These are phyloP conservation scores for Acanthurus lineatus DNA, from an alignment of 2,797 vertebrate species.

Conservation along the genomic window DNA sequence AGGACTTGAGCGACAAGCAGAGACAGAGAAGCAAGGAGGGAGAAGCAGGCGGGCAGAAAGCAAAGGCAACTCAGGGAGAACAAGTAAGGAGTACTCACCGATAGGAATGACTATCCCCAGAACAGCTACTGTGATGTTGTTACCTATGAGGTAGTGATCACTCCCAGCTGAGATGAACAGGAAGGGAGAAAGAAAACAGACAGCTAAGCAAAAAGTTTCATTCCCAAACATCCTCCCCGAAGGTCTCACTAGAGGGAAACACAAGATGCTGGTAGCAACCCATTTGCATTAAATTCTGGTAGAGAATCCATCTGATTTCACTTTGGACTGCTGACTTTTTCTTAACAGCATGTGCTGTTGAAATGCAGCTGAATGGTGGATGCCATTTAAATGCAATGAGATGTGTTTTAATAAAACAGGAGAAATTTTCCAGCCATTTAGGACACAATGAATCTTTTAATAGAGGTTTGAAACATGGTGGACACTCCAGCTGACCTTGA, in stretches of 20 bases:
- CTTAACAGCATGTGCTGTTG: slow-evolving; percentile 44
- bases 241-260: slow-evolving; percentile 20
- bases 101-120: slow-evolving; percentile 95
- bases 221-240: neutral
- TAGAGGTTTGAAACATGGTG: neutral
- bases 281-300: slow-evolving; percentile 58
- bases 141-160: slow-evolving; percentile 90
- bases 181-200: slow-evolving; percentile 27
- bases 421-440: slow-evolving; percentile 28
- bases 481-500: slow-evolving; percentile 15
- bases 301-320: slow-evolving; percentile 50
- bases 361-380: slow-evolving; percentile 39
- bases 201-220: slow-evolving; percentile 36
- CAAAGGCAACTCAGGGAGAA: slow-evolving; percentile 46
- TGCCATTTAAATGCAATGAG: slow-evolving; percentile 56
- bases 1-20: slow-evolving; percentile 49
- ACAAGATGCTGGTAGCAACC: slow-evolving; percentile 6
- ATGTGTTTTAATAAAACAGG: slow-evolving; percentile 43
- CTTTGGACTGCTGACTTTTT: slow-evolving; percentile 18
- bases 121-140: slow-evolving; percentile 94
- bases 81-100: slow-evolving; percentile 87
- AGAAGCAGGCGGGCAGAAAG: slow-evolving; percentile 68
- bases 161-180: slow-evolving; percentile 87
- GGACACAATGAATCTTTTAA: neutral
- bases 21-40: slow-evolving; percentile 65